Conservation (phyloP, 2,113 vertebrate genomes). For the Sinocyclocheilus maitianheensis region DNA sequence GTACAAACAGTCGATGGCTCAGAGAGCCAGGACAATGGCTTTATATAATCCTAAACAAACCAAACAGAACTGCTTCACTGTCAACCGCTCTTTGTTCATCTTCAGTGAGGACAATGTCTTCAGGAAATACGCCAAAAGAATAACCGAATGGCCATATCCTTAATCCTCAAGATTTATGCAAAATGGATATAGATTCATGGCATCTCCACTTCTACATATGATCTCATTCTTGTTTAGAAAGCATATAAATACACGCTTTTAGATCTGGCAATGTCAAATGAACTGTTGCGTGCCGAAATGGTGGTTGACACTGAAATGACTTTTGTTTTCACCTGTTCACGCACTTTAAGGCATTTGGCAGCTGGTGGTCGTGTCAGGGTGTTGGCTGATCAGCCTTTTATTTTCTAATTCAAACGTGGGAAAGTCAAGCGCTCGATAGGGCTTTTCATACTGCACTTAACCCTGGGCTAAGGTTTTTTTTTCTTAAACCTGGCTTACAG, state of each 20-base stretch:
- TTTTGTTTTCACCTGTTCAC: slow-evolving; percentile 26
- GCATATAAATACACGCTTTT: neutral
- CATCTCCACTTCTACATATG: neutral
- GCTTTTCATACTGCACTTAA: neutral
- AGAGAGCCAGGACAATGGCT: slow-evolving; percentile 97
- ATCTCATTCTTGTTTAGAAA: neutral
- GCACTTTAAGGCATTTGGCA: slow-evolving; percentile 23
- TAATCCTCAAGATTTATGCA: neutral
- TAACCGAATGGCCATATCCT: slow-evolving; percentile 99
- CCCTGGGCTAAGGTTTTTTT: neutral
- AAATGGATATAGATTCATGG: neutral
- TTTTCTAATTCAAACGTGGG: neutral
- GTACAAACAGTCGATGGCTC: slow-evolving; percentile 99
- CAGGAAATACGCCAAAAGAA: slow-evolving; percentile 97
- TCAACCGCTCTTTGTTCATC: slow-evolving; percentile 99
- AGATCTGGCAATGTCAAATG: neutral
- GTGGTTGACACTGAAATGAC: neutral
- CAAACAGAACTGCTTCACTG: slow-evolving; percentile 97
- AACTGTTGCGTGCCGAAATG: neutral
- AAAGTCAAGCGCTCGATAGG: neutral
- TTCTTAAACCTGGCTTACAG: neutral
- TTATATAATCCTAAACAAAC: slow-evolving; percentile 99
- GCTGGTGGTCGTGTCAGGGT: slow-evolving; percentile 35
- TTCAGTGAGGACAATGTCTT: slow-evolving; percentile 98
- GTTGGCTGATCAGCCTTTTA: slow-evolving; percentile 32